Base-by-base conservation (phyloP, 1,140 invertebrate genomes). In the Aphaenogaster floridana region DNA sequence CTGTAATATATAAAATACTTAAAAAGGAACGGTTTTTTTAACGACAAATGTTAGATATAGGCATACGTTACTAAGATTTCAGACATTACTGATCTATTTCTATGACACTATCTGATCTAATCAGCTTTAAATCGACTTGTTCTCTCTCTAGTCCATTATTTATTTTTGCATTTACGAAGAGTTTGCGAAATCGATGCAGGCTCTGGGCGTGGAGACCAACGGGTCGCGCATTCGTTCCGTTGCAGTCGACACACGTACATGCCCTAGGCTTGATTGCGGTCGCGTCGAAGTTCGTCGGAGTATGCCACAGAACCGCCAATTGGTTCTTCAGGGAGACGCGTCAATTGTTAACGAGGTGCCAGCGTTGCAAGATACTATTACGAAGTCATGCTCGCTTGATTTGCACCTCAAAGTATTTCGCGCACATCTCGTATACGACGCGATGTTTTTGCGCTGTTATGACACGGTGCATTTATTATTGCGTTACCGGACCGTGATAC, bases 191-290 rank as follows among this genome's bases (percentile, higher is more conserved):
- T 59, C 28, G 39, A 83, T 48, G 36, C 68, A 57, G n/a, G 3
- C n/a, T 81, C 42, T 59, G 13, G 54, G 34, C 48, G 13, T 71
- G 13, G 54, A 72, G 21, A 86, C 48, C n/a, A 78, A 78, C 36
- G 52, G n/a, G 21, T 21, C 34, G 50, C 34, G 45, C 45, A 71
- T 42, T 63, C 45, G 66, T 69, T 84, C 28, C 9, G 42, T 42
- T 85, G 42, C 68, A 85, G 39, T 87, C 80, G 69, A 54, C 86
- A 87, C 80, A 87, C 68, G 80, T 85, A 84, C 36, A 45, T 57
- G 86, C 59, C 80, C 66, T 74, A 66, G 86, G 80, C 79, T 84
- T 87, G 86, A 88, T 86, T 86, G 86, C 86, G 81, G 72, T 63
- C 63, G 81, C 84, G 81, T 86, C 64, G 52, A 88, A 86, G 81